phyloP scores from a whole-genome alignment of 2,113 vertebrate species.

The Ictalurus furcatus region DNA sequence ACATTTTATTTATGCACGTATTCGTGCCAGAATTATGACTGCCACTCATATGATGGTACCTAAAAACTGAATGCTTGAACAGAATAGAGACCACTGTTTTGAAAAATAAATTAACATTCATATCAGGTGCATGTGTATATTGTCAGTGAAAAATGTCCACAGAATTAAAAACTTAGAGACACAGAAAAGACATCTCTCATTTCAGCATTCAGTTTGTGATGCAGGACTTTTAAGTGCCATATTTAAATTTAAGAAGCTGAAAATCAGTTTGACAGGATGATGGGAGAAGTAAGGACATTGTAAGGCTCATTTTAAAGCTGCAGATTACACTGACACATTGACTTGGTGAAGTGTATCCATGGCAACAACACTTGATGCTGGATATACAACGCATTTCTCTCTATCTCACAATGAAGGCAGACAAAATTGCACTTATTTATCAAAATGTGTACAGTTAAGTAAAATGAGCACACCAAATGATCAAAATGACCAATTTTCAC shows the following conservation, averaged over 20 bases:
- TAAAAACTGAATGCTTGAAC: background rate
- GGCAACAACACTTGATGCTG: conserved; percentile 57
- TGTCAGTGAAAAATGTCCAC: background rate
- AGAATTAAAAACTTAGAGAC: background rate
- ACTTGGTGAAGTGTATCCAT: conserved; percentile 58
- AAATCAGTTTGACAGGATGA: conserved; percentile 37
- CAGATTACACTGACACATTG: conserved; percentile 45
- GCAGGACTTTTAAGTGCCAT: background rate
- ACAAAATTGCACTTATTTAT: background rate
- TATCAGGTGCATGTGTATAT: background rate
- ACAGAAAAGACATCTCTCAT: background rate
- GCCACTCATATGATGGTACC: background rate
- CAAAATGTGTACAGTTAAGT: background rate
- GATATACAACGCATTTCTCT: conserved; percentile 53
- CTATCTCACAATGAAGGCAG: conserved; percentile 41
- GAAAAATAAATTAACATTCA: background rate
- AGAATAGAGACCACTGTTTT: background rate
- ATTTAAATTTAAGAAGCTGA: background rate
- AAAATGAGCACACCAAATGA: background rate
- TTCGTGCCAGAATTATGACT: background rate
- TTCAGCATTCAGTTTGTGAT: background rate
- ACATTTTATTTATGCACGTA: background rate
- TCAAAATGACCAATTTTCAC: background rate
- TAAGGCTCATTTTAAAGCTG: conserved; percentile 54
- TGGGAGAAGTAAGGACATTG: conserved; percentile 36